Percentiles rank a stretch among this genome's conserved stretches.
phyloP scores from a whole-genome alignment of 2,888 invertebrate species.

The Dasysyrphus tricinctus region DNA sequence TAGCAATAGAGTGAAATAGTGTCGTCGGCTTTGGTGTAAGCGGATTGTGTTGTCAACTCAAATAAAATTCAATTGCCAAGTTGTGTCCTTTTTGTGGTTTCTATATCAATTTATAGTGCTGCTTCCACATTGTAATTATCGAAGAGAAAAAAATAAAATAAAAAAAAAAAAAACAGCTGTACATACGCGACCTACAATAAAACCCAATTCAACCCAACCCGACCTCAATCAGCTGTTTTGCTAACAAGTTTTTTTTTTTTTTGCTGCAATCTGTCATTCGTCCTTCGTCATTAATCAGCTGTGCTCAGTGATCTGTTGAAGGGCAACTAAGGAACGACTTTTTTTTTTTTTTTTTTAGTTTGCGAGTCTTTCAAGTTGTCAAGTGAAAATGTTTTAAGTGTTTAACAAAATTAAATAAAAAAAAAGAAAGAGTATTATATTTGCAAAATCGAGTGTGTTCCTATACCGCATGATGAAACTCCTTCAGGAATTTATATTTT shows the following conservation, averaged over 20 bases:
- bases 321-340: neutral
- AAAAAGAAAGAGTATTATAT: neutral
- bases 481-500: conserved; percentile 83
- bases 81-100: conserved; percentile 46
- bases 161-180: neutral
- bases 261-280: conserved; percentile 31
- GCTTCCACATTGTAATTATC: conserved; percentile 20
- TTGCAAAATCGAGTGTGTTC: neutral
- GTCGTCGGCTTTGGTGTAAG: conserved; percentile 31
- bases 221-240: conserved; percentile 41
- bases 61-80: conserved; percentile 33
- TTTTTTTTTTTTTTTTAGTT: neutral
- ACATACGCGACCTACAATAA: conserved; percentile 8
- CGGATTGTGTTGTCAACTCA: conserved; percentile 34
- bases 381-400: conserved; percentile 43
- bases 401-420: neutral
- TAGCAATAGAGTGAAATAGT: conserved; percentile 27
- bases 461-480: conserved; percentile 81
- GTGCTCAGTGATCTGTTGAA: neutral
- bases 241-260: conserved; percentile 20
- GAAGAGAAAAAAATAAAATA: neutral
- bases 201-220: neutral
- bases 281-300: conserved; percentile 41
- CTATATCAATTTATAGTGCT: conserved; percentile 20
- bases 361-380: neutral